These are phyloP conservation scores for Stercorarius parasiticus DNA, from an alignment of 2,113 vertebrate genomes.

Conservation along the genomic window DNA sequence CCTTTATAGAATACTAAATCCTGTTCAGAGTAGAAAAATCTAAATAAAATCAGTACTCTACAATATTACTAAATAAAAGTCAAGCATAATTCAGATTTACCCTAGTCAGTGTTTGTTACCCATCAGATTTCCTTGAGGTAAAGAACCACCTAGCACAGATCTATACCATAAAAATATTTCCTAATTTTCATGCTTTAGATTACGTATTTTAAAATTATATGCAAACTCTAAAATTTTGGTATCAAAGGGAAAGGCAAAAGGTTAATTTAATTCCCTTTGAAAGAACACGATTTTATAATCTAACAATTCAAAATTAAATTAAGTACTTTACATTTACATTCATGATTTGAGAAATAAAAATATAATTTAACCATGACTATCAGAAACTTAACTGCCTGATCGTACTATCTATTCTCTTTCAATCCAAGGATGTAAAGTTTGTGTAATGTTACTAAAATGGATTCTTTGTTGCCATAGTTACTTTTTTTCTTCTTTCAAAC, in stretches of 20 bases:
- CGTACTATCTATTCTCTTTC: neutral
- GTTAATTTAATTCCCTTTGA: conserved; percentile 74
- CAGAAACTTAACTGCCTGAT: neutral
- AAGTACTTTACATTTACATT: conserved; percentile 60
- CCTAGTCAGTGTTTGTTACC: neutral
- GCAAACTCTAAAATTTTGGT: neutral
- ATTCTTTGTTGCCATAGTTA: conserved; percentile 10
- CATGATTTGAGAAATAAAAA: conserved; percentile 67
- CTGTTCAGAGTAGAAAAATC: neutral
- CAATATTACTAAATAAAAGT: neutral
- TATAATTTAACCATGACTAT: neutral
- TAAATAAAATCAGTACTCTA: neutral
- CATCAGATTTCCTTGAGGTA: neutral
- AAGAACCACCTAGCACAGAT: neutral
- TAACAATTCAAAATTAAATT: conserved; percentile 53
- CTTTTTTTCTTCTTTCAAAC: conserved; percentile 32
- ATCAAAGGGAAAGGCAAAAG: conserved; percentile 58
- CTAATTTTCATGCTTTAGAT: neutral
- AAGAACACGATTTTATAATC: conserved; percentile 63
- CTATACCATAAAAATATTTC: neutral
- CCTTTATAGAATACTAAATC: neutral
- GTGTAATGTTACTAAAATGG: neutral
- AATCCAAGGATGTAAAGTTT: conserved; percentile 4
- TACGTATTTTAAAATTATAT: conserved; percentile 7
- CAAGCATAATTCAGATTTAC: neutral